These are phyloP conservation scores for Picathartes gymnocephalus DNA, from an alignment of 2,113 vertebrate species.

Conservation along the genomic window DNA sequence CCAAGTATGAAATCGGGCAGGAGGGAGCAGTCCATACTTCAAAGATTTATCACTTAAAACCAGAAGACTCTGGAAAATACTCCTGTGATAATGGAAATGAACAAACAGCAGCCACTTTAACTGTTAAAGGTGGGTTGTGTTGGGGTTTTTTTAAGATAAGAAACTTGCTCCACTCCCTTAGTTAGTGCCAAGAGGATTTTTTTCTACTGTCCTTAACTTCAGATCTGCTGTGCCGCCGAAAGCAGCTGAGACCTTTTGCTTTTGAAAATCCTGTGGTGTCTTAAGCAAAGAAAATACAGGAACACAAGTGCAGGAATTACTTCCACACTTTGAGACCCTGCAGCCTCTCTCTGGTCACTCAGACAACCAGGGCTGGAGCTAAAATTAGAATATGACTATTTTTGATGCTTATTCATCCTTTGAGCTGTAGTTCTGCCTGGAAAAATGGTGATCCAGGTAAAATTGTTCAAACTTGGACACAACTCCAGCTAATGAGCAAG, in stretches of 20 bases:
- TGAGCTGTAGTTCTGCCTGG: not conserved
- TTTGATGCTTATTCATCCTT: not conserved
- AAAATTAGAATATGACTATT: not conserved
- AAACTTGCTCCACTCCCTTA: not conserved
- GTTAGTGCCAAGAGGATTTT: not conserved
- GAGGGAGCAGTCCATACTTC: slow-evolving; percentile 62
- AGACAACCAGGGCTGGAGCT: not conserved
- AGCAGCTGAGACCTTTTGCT: not conserved
- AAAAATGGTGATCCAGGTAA: not conserved
- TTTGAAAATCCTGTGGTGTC: not conserved
- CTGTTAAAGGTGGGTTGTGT: slow-evolving; percentile 70
- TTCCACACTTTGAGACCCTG: not conserved
- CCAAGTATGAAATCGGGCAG: slow-evolving; percentile 75
- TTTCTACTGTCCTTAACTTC: not conserved
- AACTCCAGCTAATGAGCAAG: not conserved
- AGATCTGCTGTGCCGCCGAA: not conserved
- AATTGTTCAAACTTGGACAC: not conserved
- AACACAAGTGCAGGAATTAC: not conserved
- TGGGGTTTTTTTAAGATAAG: not conserved
- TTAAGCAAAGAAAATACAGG: not conserved
- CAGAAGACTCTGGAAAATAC: slow-evolving; percentile 76
- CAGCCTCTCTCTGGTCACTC: not conserved
- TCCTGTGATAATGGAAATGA: slow-evolving; percentile 75
- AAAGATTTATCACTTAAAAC: slow-evolving; percentile 65
- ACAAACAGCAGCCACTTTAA: slow-evolving; percentile 72